Conservation (phyloP, 2,797 vertebrate genomes). For the Dermochelys coriacea region DNA sequence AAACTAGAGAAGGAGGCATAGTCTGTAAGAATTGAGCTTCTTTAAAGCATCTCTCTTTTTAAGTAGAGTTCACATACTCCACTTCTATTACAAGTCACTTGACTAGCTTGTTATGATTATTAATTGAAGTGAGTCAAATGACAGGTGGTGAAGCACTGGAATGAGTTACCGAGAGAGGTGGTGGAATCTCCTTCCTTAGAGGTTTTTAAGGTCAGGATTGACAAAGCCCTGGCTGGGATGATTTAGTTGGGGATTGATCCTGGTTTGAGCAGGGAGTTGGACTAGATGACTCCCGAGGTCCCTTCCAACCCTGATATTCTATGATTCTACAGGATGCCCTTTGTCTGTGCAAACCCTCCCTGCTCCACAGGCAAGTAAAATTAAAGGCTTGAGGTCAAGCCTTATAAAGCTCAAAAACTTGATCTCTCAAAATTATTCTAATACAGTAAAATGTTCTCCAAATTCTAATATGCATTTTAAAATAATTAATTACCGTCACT, state of each 20-base stretch:
- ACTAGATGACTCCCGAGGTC: no score
- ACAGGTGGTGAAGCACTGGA: background rate
- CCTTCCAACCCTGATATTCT: no score
- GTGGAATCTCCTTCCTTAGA: no score
- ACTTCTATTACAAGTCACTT: conserved; percentile 35
- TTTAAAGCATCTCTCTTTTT: background rate
- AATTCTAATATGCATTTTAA: background rate
- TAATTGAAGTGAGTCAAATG: conserved; percentile 37
- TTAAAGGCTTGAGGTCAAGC: conserved; percentile 1
- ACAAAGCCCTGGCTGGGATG: no score
- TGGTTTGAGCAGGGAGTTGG: no score
- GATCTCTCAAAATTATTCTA: conserved; percentile 26
- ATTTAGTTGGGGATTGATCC: no score
- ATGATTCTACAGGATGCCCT: background rate
- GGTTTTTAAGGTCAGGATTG: no score
- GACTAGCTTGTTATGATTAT: conserved; percentile 45
- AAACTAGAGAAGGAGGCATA: background rate
- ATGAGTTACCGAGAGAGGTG: no score
- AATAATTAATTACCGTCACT: background rate
- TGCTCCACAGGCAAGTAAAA: conserved; percentile 37
- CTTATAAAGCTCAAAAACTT: conserved; percentile 20
- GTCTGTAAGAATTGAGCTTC: background rate
- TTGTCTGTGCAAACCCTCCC: conserved; percentile 16
- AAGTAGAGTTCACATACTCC: background rate
- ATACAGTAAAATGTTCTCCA: conserved; percentile 1